Base-by-base conservation (phyloP, 1,140 invertebrate species). In the Bombus polaris region DNA sequence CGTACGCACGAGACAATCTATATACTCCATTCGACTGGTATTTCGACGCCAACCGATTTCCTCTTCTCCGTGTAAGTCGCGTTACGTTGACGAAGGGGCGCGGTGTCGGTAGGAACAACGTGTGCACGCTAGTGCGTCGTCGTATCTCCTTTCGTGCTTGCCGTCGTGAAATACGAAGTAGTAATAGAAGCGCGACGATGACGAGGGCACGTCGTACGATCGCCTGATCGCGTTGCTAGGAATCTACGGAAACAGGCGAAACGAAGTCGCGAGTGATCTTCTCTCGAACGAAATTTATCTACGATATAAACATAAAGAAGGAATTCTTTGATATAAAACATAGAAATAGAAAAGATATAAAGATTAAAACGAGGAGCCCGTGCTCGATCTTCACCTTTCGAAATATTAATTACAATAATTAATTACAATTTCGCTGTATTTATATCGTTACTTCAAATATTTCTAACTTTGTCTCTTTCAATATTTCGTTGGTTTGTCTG, bases 81-180 rank as follows among this genome's bases (percentile, higher is more conserved):
- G 74, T 75, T 42, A 53, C 59, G 59, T 28, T 62, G 28, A 62
- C 47, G 28, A 53, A 76, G 53, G 10, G 32, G 39, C 71, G 71
- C 37, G 71, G 37, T 73, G 76, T 44, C 47, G 25, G 65, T 47
- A 74, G 28, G 66, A 53, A 37, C 78, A 80, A 39, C 53, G 37
- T 39, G 76, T 18, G 42, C 70, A 35, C 32, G 39, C 44, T 62
- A 81, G 84, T 81, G 71, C n/a, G 66, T 85, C 66, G 76, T 72
- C 68, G 68, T 65, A 62, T 72, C 77, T 80, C 68, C 66, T 85
- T 80, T 85, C 35, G 76, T 65, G 39, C 57, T 81, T n/a, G 37
- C 53, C 81, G 70, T 66, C 53, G 57, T 47, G n/a, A 35, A 57
- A 57, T 37, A 59, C 35, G n/a, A 71, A 62, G 71, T 75, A 66